Conservation (phyloP, 2,888 invertebrate genomes). For the Bombylius major region DNA sequence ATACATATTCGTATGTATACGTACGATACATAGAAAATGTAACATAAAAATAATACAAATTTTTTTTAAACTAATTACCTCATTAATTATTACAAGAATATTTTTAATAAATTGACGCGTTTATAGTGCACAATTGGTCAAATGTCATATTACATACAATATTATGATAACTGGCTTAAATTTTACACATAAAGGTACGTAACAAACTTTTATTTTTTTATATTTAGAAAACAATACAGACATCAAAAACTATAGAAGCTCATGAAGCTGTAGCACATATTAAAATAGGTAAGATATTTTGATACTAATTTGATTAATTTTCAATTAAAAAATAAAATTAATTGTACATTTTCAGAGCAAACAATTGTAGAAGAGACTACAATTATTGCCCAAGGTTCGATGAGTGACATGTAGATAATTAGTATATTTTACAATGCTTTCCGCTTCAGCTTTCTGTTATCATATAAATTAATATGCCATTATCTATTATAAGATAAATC, state of each 20-base stretch:
- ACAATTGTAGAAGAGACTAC: constrained; percentile 35
- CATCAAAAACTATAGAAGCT: constrained; percentile 32
- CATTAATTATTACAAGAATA: too few species aligned
- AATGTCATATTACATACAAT: too few species aligned
- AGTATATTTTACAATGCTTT: constrained; percentile 11
- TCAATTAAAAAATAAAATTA: not conserved
- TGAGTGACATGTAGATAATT: constrained; percentile 23
- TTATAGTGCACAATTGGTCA: too few species aligned
- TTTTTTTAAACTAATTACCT: too few species aligned
- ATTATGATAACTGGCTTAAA: not conserved
- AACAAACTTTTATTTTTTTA: constrained; percentile 10
- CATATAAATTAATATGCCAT: constrained; percentile 22
- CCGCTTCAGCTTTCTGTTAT: constrained; percentile 24
- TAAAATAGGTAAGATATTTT: constrained; percentile 29
- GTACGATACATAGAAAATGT: too few species aligned
- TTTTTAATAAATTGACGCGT: too few species aligned
- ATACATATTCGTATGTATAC: not conserved
- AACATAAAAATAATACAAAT: too few species aligned
- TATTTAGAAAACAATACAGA: constrained; percentile 33
- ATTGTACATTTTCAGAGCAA: constrained; percentile 24
- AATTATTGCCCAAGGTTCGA: constrained; percentile 36
- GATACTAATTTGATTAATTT: too few species aligned
- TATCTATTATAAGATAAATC: not conserved
- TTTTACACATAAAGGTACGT: not conserved
- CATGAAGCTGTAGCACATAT: constrained; percentile 34